Conservation (phyloP, 2,888 invertebrate genomes). For the Melitaea athalia region DNA sequence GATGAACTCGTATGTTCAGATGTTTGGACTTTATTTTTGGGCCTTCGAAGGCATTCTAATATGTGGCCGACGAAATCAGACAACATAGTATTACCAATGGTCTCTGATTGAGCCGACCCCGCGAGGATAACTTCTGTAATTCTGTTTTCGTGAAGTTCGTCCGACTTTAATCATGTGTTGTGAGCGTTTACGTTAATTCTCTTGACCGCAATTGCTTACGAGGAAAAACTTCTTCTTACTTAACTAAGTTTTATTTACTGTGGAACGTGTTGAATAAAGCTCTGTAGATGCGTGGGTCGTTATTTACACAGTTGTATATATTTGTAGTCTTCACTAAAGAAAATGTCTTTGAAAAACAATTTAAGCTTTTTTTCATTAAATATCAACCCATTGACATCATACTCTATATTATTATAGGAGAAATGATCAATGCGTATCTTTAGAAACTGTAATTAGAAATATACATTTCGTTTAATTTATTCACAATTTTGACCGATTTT, state of each 20-base stretch:
- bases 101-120: neutral
- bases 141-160: constrained; percentile 13
- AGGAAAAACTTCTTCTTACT: constrained; percentile 5
- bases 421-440: too few relatives aligned
- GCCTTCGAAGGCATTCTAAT: too few relatives aligned
- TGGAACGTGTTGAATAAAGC: neutral
- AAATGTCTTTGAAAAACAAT: too few relatives aligned
- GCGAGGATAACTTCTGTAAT: constrained; percentile 15
- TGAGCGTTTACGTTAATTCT: constrained; percentile 18
- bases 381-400: too few relatives aligned
- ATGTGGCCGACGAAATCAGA: neutral
- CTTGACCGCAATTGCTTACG: constrained; percentile 13
- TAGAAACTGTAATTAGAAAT: too few relatives aligned
- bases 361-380: too few relatives aligned
- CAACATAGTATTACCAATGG: neutral
- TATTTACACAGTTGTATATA: neutral
- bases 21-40: too few relatives aligned
- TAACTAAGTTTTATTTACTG: constrained; percentile 9
- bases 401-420: too few relatives aligned
- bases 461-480: too few relatives aligned
- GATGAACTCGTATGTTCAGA: too few relatives aligned
- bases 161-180: constrained; percentile 26
- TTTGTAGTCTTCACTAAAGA: too few relatives aligned
- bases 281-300: neutral
- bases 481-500: too few relatives aligned